Conservation (phyloP, 2,888 invertebrate species). For the Caenorhabditis sinica region DNA sequence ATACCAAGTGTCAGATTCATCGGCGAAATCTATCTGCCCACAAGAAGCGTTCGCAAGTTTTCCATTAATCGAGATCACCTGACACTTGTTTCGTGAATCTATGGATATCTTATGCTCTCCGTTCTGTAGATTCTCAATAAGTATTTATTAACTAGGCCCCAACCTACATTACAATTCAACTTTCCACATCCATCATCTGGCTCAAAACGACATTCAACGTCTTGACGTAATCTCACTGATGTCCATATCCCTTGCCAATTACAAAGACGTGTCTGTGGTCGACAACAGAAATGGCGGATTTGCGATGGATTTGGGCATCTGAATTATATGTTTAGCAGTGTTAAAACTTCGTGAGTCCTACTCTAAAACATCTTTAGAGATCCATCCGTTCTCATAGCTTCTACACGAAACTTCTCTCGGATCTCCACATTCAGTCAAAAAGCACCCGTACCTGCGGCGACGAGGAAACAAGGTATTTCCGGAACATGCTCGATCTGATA, state of each 20-base stretch:
- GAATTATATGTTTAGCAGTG: neutral
- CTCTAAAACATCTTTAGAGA: constrained; percentile 9
- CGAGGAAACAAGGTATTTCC: neutral
- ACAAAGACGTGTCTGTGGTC: constrained; percentile 16
- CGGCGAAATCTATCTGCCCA: constrained; percentile 13
- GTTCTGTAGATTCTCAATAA: constrained; percentile 1
- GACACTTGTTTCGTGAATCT: neutral
- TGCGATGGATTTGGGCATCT: neutral
- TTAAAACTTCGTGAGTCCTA: neutral
- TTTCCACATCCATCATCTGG: constrained; percentile 25
- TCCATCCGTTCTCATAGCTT: constrained; percentile 10
- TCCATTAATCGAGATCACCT: neutral
- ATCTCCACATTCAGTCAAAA: constrained; percentile 29
- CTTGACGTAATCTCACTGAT: neutral
- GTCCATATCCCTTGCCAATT: constrained; percentile 40
- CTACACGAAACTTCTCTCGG: neutral
- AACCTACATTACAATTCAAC: constrained; percentile 1
- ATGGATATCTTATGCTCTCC: constrained; percentile 8
- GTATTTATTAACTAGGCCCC: neutral
- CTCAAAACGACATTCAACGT: constrained; percentile 20
- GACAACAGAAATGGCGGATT: constrained; percentile 27
- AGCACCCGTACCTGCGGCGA: constrained; percentile 20
- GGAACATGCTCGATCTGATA: constrained; percentile 22
- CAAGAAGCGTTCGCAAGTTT: constrained; percentile 15
- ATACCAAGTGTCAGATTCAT: constrained; percentile 26